Evolutionary conservation across 2,113 vertebrate species (phyloP), one percentile per base, ranked within the genome.

Genomic region (Rissa tridactyla): DNA sequence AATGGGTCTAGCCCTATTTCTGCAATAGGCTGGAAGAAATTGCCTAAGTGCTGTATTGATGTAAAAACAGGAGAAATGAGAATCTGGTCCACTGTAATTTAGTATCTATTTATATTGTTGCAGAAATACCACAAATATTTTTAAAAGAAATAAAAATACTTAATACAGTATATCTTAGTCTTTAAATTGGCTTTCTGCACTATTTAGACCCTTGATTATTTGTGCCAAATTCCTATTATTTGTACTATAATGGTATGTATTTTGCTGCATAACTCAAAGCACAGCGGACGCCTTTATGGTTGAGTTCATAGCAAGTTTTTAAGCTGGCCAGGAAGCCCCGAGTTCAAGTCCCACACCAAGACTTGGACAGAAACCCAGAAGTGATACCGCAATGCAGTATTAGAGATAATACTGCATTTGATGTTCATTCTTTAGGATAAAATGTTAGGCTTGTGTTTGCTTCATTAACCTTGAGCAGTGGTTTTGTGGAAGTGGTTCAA

Each of bases 401-500:
- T 90, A 79, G 34, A 91, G 61, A 65, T 72, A 85, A 81, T 71
- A 77, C 42, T 70, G 75, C 47, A 51, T 73, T 60, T 86, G 54
- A 60, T 80, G 34, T 30, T 69, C 11, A 13, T 38, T 75, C 65
- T 57, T 88, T 60, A 69, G 57, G 76, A 86, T 80, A 57, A 92
- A 92, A 68, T 68, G 14, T 70, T 92, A 90, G 54, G 34, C 46
- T 66, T 78, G 46, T 38, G 27, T 71, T 87, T 96, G 55, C 57
- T 91, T 82, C 49, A 73, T 92, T 94, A 97, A 88, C 88, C 80
- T 90, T 64, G 25, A 95, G 34, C 32, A 70, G 34, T 60, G 49
- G 58, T 87, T 94, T 80, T 58, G 80, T 70, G 70, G 79, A 96
- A 92, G 66, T 72, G 54, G 46, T 91, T 96, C 92, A 90, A 73